Base-by-base conservation (phyloP, 2,113 vertebrate genomes). In the Lophochroa leadbeateri region DNA sequence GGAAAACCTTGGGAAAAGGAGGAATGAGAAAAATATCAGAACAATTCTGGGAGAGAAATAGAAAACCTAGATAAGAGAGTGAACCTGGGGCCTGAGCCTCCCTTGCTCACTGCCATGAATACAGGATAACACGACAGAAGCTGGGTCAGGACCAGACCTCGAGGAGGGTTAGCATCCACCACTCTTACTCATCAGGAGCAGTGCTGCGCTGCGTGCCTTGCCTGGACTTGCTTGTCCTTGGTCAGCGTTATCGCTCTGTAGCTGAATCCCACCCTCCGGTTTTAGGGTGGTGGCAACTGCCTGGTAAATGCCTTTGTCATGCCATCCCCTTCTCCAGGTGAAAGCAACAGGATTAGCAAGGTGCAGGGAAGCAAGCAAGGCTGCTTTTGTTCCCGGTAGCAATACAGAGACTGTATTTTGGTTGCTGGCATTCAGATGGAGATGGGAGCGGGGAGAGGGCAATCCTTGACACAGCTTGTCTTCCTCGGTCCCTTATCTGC, bases 221-320 rank as follows among this genome's bases (percentile, higher is more conserved):
- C 25, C 92, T 65, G 57, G 90, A 17, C 97, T 92, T 97, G 97
- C 89, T 70, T 49, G 7, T 25, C 91, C 91, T 94, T 67, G 89
- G 81, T 96, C 94, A 95, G 93, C 90, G 35, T 74, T 69, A 67
- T 95, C 75, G 85, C 77, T 76, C 17, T 33, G 52, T 68, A 81
- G 65, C 78, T 4, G 11, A 57, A 92, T 94, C 94, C 94, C 96
- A 96, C 86, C 76, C 83, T 63, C 31, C 57, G 65, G 46, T 70
- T 91, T 84, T 39, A 70, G 80, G 72, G 81, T 90, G 88, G 67
- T 83, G 90, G 76, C 82, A 74, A 23, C 23, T 20, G 50, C 85
- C 72, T 94, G 92, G 72, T 84, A 95, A 95, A 77, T 25, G 43
- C 2, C 95, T 72, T 52, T 53, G 55, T 82, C 28, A 86, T 27